Conservation (phyloP, 2,797 vertebrate species). For the Crocidura indochinensis region DNA sequence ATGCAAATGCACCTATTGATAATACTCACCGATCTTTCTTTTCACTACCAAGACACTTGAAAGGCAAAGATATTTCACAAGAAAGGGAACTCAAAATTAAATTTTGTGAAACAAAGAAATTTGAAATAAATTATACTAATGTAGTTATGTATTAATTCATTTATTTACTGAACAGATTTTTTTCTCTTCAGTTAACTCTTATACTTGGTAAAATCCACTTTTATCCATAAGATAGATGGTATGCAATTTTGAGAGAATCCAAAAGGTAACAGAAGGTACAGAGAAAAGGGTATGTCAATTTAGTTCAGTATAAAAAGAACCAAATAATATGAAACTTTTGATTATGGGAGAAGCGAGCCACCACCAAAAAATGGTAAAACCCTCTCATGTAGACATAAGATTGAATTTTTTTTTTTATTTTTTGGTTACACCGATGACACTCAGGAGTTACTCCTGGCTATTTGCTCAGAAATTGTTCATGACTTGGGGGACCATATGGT, state of each 20-base stretch:
- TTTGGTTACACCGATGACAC: too few relatives aligned
- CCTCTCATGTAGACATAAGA: neutral
- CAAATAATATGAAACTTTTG: neutral
- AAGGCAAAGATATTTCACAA: neutral
- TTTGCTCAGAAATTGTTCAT: too few relatives aligned
- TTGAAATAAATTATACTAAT: neutral
- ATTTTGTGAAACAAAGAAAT: slow-evolving; percentile 31
- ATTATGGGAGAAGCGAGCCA: neutral
- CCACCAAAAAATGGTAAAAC: neutral
- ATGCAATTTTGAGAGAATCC: neutral
- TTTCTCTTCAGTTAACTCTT: neutral
- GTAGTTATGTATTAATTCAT: neutral
- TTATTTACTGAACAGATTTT: neutral
- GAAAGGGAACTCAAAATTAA: slow-evolving; percentile 14
- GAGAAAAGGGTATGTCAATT: slow-evolving; percentile 6
- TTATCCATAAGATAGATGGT: neutral
- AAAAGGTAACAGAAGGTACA: neutral
- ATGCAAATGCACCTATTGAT: neutral
- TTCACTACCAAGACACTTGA: neutral
- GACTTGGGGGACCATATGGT: too few relatives aligned
- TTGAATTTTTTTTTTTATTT: neutral
- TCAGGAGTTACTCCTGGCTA: too few relatives aligned
- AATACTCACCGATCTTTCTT: neutral
- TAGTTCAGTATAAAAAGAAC: neutral
- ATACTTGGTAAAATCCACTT: slow-evolving; percentile 14